Percentiles rank a stretch among this genome's conserved stretches.
phyloP scores from a whole-genome alignment of 64 coral and sea anemone genomes.

The Trachythela sp. region DNA sequence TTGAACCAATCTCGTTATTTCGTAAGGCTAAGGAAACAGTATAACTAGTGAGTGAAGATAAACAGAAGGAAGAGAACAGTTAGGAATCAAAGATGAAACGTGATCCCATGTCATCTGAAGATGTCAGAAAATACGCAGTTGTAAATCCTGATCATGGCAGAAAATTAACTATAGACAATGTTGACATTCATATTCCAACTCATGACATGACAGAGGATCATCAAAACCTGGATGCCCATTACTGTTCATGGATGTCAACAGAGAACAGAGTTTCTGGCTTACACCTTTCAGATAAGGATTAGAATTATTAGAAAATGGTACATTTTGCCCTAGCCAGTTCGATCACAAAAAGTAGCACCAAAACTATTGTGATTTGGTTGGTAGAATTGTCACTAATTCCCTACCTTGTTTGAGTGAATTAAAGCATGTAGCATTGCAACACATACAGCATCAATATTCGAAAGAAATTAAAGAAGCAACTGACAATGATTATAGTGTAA shows the following conservation, averaged over 20 bases:
- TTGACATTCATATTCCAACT: constrained; percentile 12
- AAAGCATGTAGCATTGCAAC: background rate
- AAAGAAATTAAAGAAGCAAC: constrained; percentile 17
- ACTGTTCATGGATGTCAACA: constrained; percentile 1
- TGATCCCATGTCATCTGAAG: background rate
- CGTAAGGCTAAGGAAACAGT: background rate
- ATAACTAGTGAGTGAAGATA: background rate
- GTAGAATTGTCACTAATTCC: background rate
- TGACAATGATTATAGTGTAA: no score
- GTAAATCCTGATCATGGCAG: background rate
- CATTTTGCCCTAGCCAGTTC: background rate
- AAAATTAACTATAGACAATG: background rate
- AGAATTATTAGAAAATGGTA: background rate
- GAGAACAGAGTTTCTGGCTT: constrained; percentile 12
- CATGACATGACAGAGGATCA: background rate
- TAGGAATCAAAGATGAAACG: background rate
- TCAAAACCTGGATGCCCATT: constrained; percentile 3
- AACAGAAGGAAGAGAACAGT: background rate
- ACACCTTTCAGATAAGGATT: background rate
- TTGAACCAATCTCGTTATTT: background rate
- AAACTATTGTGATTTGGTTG: constrained; percentile 22
- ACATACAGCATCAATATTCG: background rate
- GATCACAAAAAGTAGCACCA: constrained; percentile 9
- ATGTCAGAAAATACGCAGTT: background rate
- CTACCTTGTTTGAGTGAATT: background rate